Conservation (phyloP, 2,888 invertebrate species). For the Dyspetes luteomarginatus region DNA sequence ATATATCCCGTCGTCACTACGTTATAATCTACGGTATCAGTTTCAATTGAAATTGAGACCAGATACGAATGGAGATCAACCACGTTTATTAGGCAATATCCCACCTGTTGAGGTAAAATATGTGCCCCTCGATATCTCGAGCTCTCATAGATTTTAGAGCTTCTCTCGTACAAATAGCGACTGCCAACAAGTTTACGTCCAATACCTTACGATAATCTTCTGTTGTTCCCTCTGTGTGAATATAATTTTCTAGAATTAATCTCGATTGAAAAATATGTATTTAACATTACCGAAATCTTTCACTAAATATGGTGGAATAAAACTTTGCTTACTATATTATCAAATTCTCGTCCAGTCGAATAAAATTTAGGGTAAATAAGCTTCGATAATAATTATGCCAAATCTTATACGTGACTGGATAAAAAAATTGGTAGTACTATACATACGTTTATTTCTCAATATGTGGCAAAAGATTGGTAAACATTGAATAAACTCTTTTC, state of each 20-base stretch:
- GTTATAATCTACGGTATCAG: neutral
- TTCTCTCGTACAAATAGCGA: slow-evolving; percentile 74
- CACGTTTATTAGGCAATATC: neutral
- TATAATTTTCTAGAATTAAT: neutral
- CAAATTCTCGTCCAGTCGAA: neutral
- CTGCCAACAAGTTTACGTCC: slow-evolving; percentile 73
- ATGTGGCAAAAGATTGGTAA: too few relatives aligned
- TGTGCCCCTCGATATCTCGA: slow-evolving; percentile 70
- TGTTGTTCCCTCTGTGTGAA: slow-evolving; percentile 68
- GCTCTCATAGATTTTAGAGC: slow-evolving; percentile 72
- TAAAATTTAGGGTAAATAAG: too few relatives aligned
- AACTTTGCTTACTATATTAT: too few relatives aligned
- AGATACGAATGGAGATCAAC: neutral
- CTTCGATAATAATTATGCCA: too few relatives aligned
- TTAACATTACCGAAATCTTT: neutral
- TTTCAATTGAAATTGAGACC: neutral
- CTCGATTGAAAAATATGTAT: neutral
- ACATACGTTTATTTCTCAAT: too few relatives aligned
- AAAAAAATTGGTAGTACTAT: too few relatives aligned
- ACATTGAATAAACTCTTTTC: neutral
- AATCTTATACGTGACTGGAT: too few relatives aligned
- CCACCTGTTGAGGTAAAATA: slow-evolving; percentile 76
- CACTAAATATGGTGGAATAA: neutral
- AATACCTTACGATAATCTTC: slow-evolving; percentile 71
- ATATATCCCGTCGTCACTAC: neutral